Base-by-base conservation (phyloP, 2,888 invertebrate genomes). In the Xylocampa areola region DNA sequence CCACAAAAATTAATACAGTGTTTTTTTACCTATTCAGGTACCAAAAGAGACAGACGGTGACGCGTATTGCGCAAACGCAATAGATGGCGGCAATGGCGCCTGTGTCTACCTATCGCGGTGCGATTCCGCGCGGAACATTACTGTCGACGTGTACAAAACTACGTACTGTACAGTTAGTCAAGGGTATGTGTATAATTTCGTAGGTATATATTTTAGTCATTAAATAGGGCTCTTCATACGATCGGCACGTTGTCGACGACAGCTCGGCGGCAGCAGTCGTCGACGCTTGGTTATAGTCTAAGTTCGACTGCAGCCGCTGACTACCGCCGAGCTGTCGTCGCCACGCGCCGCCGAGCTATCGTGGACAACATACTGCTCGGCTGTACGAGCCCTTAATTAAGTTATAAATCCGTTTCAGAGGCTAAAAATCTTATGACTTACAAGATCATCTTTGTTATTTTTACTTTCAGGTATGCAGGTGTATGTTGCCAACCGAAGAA, bases 101-200 rank as follows among this genome's bases (percentile, higher is more conserved):
- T 94, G 94, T 74, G 88, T 89, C 35, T 93, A 94, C 77, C 71
- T 94, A 35, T 84, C 88, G 43, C 82, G 89, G 11, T 92, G 92
- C 65, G 71, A 39, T 29, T 76, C 84, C 21, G 88, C 91, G 4
- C 69, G 64, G 27, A 29, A 58, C 50, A 82, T 90, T 65, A 80
- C 82, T 21, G 72, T 68, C 1, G 80, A 81, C 6, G 44, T 73
- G 7, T 94, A 93, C 81, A 68, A 54, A 21, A 66, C 66, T 19
- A 76, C 80, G 3, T 87, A 88, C 77, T 94, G 94, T 75, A 52
- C 79, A 17, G 79, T 91, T 39, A 78, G 79, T 19, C 71, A 83
- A 51, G 86, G 84, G 91, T 93, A 70, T 63, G 52, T 40, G 8
- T 8, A 23, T 7, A 23, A 5, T 23, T 23, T 7, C 6, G 2